Evolutionary conservation across 2,797 vertebrate genomes (phyloP).

Genomic region (Pampus argenteus): DNA sequence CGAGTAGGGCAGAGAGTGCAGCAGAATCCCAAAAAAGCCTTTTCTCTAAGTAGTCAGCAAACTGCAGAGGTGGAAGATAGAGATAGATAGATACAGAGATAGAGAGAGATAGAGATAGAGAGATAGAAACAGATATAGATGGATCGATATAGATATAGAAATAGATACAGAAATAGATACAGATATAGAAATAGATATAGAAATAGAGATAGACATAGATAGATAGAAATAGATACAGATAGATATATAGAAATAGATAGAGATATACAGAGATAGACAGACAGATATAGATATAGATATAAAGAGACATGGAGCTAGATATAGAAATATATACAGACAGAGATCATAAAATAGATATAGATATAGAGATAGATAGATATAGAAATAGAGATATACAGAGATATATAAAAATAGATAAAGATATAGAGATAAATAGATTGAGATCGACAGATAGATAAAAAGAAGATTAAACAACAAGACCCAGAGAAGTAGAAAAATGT

Average conservation of each 20-base stretch:
- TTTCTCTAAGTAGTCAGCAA: conserved; percentile 48
- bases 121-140: not conserved
- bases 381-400: too few species aligned
- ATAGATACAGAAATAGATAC: not conserved
- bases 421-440: not conserved
- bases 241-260: not conserved
- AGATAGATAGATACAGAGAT: not conserved
- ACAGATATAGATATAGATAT: not conserved
- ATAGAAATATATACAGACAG: too few species aligned
- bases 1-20: conserved; percentile 48
- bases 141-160: too few species aligned
- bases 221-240: not conserved
- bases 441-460: not conserved
- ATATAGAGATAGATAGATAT: not conserved
- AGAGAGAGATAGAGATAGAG: not conserved
- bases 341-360: not conserved
- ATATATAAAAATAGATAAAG: not conserved
- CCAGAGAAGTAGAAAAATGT: conserved; percentile 81
- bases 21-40: conserved; percentile 61
- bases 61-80: conserved; percentile 5
- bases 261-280: too few species aligned
- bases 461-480: conserved; percentile 46
- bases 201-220: too few species aligned
- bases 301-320: too few species aligned
- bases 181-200: not conserved